Evolutionary conservation across 1,140 invertebrate genomes (phyloP).

Genomic region (Ostrea edulis): DNA sequence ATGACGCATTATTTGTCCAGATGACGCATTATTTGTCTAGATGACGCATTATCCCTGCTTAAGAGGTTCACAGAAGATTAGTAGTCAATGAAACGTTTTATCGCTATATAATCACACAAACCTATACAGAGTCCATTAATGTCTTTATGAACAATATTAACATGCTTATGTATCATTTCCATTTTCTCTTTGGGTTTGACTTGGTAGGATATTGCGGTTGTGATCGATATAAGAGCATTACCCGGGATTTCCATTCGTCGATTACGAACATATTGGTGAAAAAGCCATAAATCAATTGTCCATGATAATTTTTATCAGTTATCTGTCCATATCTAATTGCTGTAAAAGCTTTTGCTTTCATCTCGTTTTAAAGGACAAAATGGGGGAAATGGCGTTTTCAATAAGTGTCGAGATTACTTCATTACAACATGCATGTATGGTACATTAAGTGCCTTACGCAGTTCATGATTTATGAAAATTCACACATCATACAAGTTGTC

Average conservation of each 20-base stretch:
- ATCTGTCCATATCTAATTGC: not conserved
- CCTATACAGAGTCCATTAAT: not conserved
- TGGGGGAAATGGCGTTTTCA: not conserved
- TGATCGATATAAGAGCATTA: not conserved
- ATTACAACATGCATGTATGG: not conserved
- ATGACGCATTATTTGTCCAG: no score
- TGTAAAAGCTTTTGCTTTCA: not conserved
- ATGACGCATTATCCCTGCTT: not conserved
- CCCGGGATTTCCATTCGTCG: not conserved
- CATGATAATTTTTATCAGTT: not conserved
- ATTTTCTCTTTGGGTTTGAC: not conserved
- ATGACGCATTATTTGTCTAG: not conserved
- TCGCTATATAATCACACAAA: not conserved
- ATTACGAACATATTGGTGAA: not conserved
- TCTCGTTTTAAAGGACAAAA: not conserved
- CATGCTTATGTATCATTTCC: slow-evolving; percentile 28
- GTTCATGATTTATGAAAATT: not conserved
- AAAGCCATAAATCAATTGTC: not conserved
- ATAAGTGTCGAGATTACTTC: not conserved
- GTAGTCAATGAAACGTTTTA: not conserved
- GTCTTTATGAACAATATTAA: not conserved
- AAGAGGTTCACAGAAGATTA: not conserved
- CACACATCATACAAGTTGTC: slow-evolving; percentile 60
- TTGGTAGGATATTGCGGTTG: not conserved
- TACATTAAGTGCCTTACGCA: not conserved